These are phyloP conservation scores for Eilema depressum DNA, from an alignment of 2,888 invertebrate genomes.

Conservation along the genomic window DNA sequence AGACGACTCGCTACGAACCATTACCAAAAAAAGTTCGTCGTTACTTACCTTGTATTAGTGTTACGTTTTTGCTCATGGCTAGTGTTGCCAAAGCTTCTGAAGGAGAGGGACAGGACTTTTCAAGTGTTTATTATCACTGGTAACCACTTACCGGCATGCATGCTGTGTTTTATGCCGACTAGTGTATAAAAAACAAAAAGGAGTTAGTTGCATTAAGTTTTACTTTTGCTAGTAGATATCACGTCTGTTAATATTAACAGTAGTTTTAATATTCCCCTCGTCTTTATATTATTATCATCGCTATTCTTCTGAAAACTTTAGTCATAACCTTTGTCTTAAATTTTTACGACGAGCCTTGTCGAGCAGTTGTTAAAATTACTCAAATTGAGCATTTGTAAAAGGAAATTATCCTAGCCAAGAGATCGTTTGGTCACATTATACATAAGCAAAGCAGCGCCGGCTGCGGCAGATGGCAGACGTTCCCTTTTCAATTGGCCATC, in stretches of 20 bases:
- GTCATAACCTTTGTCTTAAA: constrained; percentile 54
- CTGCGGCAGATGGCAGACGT: constrained; percentile 78
- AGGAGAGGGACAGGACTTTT: neutral
- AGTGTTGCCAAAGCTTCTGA: neutral
- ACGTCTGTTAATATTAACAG: neutral
- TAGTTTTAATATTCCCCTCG: neutral
- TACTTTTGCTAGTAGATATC: neutral
- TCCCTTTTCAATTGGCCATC: constrained; percentile 83
- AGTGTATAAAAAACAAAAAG: too few species aligned
- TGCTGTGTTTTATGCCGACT: neutral
- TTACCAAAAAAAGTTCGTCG: neutral
- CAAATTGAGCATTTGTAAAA: constrained; percentile 42
- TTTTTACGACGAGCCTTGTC: constrained; percentile 51
- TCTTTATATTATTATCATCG: neutral
- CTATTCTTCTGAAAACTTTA: constrained; percentile 38
- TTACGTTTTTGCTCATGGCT: neutral
- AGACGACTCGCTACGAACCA: neutral
- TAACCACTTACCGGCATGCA: neutral
- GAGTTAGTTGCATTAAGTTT: neutral
- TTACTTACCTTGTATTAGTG: neutral
- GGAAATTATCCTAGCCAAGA: constrained; percentile 51
- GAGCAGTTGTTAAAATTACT: constrained; percentile 35
- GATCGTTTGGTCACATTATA: constrained; percentile 66
- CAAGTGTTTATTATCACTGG: neutral
- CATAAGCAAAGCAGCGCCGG: constrained; percentile 63